Conservation (phyloP, 2,888 invertebrate species). For the Nezara viridula region DNA sequence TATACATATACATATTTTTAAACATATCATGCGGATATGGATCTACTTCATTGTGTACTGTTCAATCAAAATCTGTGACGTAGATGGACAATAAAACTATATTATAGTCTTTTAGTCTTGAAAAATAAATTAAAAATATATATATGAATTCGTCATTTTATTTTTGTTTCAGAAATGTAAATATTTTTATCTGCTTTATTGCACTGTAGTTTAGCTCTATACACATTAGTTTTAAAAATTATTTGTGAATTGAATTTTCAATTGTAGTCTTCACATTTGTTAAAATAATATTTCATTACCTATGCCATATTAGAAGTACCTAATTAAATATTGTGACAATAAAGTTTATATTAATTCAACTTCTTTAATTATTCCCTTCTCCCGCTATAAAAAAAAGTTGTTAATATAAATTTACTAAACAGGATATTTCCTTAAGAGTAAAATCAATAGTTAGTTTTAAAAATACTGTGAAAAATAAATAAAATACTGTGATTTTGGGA, state of each 20-base stretch:
- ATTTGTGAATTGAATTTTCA: slow-evolving; percentile 55
- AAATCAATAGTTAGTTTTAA: neutral
- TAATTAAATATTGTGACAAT: slow-evolving; percentile 56
- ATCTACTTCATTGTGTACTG: slow-evolving; percentile 26
- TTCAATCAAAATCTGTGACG: slow-evolving; percentile 45
- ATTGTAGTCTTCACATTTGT: slow-evolving; percentile 54
- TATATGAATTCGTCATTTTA: slow-evolving; percentile 32
- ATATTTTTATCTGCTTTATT: slow-evolving; percentile 57
- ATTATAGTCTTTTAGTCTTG: slow-evolving; percentile 15
- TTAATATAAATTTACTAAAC: no score
- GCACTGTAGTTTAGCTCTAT: slow-evolving; percentile 54
- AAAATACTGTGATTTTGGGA: no score
- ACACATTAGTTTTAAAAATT: slow-evolving; percentile 53
- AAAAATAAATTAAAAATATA: neutral
- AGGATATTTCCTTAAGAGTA: neutral
- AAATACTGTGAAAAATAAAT: no score
- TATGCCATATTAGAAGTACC: slow-evolving; percentile 53
- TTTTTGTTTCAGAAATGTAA: slow-evolving; percentile 38
- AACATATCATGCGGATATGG: slow-evolving; percentile 42
- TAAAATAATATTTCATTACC: slow-evolving; percentile 56
- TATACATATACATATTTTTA: slow-evolving; percentile 46
- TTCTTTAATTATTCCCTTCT: slow-evolving; percentile 1
- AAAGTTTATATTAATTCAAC: slow-evolving; percentile 55
- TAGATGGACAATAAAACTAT: slow-evolving; percentile 47
- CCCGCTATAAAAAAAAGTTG: neutral